phyloP scores from a whole-genome alignment of 2,888 invertebrate species.

The Acanthococcus lagerstroemiae region DNA sequence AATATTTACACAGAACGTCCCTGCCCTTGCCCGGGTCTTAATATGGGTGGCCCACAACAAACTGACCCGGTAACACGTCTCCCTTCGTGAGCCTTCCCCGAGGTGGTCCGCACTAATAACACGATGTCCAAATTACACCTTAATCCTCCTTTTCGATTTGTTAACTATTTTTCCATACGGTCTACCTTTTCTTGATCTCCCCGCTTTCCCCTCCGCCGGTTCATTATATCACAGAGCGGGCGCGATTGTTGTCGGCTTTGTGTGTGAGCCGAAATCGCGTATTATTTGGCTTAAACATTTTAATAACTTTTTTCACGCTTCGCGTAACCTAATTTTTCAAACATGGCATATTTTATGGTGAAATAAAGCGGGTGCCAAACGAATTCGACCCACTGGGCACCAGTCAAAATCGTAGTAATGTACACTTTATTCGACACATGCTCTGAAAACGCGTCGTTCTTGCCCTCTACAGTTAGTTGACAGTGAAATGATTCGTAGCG shows the following conservation, averaged over 20 bases:
- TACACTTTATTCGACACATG: too few relatives aligned
- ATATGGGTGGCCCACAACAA: slow-evolving; percentile 31
- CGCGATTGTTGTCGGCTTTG: slow-evolving; percentile 16
- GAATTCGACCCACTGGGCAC: too few relatives aligned
- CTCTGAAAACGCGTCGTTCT: too few relatives aligned
- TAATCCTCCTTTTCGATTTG: slow-evolving; percentile 21
- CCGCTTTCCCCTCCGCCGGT: not conserved
- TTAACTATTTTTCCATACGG: not conserved
- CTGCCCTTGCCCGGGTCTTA: slow-evolving; percentile 6
- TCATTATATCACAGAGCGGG: not conserved
- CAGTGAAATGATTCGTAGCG: too few relatives aligned
- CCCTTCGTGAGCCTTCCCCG: slow-evolving; percentile 20
- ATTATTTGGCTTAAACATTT: slow-evolving; percentile 30
- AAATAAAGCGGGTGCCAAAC: too few relatives aligned
- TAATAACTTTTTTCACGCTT: slow-evolving; percentile 30
- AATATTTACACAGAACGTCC: slow-evolving; percentile 27
- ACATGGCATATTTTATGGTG: too few relatives aligned
- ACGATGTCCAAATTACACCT: slow-evolving; percentile 24
- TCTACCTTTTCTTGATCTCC: not conserved
- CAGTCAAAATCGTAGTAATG: too few relatives aligned
- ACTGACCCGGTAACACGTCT: slow-evolving; percentile 28
- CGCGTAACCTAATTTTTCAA: too few relatives aligned
- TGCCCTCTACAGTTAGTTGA: too few relatives aligned
- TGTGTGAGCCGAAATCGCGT: slow-evolving; percentile 16
- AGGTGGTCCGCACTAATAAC: slow-evolving; percentile 24